These are phyloP conservation scores for Heteropelma amictum DNA, from an alignment of 2,888 invertebrate genomes.

Conservation along the genomic window DNA sequence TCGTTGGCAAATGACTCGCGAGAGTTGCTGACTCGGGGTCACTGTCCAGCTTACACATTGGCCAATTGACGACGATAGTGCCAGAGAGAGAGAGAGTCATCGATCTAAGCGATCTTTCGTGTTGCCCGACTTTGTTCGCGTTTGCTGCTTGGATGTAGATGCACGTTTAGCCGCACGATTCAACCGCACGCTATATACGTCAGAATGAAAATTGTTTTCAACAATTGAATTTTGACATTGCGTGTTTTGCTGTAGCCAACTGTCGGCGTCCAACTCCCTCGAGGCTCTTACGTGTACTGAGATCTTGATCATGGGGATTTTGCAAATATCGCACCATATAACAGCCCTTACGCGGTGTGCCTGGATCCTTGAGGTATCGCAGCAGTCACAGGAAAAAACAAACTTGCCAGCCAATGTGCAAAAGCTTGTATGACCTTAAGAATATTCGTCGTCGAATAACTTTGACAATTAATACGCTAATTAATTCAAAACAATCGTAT, in stretches of 20 bases:
- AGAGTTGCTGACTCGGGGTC: too few species aligned
- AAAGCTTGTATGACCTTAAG: too few species aligned
- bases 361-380: too few species aligned
- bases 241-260: constrained; percentile 5
- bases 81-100: not conserved
- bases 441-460: not conserved
- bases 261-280: not conserved
- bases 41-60: too few species aligned
- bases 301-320: too few species aligned
- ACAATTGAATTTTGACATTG: constrained; percentile 16
- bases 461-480: not conserved
- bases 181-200: constrained; percentile 11
- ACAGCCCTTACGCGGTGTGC: too few species aligned
- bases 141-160: not conserved
- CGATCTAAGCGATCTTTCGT: not conserved
- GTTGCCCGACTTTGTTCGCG: not conserved
- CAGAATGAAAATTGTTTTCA: constrained; percentile 5
- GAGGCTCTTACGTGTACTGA: not conserved
- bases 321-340: too few species aligned
- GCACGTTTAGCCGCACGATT: constrained; percentile 6
- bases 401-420: too few species aligned
- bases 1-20: too few species aligned
- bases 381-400: too few species aligned
- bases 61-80: too few species aligned
- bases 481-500: too few species aligned